Evolutionary conservation across 2,113 vertebrate genomes (phyloP).

Genomic region (Bungarus multicinctus): DNA sequence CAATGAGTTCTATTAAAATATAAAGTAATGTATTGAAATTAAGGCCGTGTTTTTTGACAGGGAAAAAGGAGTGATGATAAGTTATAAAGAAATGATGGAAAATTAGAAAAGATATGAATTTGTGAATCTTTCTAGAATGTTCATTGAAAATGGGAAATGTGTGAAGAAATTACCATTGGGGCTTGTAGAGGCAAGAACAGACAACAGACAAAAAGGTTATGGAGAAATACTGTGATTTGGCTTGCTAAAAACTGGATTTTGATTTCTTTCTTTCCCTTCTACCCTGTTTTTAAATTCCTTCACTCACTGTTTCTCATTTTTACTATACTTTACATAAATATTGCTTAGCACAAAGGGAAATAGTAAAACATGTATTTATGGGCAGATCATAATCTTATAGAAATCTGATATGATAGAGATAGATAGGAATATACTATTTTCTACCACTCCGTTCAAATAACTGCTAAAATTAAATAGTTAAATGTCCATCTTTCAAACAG

Average conservation of each 20-base stretch:
- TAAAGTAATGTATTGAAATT: neutral
- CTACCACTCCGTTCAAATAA: neutral
- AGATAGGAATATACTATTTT: neutral
- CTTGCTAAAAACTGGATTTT: neutral
- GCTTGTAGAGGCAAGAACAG: neutral
- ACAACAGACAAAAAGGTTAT: neutral
- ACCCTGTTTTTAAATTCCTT: neutral
- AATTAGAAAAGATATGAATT: neutral
- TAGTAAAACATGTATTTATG: neutral
- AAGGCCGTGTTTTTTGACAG: neutral
- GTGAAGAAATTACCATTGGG: neutral
- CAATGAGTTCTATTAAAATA: neutral
- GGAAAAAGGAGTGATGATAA: neutral
- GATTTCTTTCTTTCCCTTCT: neutral
- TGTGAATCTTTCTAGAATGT: neutral
- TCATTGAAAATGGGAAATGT: neutral
- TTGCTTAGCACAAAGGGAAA: neutral
- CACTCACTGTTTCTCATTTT: neutral
- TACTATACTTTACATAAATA: neutral
- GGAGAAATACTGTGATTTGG: neutral
- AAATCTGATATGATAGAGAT: neutral
- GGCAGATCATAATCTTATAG: neutral
- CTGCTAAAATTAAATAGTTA: neutral
- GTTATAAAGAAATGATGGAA: neutral
- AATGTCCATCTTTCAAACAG: neutral